phyloP scores from a whole-genome alignment of 1,140 invertebrate species.

The Drosophila albomicans region DNA sequence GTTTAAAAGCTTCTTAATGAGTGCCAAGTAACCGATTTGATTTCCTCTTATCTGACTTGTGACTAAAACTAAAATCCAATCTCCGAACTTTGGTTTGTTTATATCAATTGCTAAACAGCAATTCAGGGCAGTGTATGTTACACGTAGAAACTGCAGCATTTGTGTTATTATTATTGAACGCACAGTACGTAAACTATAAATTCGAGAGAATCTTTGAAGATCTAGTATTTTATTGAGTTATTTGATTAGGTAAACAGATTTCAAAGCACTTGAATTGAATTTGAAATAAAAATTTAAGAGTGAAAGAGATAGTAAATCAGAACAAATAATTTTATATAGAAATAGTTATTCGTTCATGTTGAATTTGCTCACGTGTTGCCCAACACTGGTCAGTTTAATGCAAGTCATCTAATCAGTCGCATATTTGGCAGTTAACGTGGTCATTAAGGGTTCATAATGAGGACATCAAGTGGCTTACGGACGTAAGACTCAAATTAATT shows the following conservation, averaged over 20 bases:
- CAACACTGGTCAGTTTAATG: slow-evolving; percentile 1
- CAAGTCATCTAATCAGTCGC: slow-evolving; percentile 66
- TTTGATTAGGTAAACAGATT: no score
- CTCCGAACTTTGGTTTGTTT: neutral
- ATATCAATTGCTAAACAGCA: neutral
- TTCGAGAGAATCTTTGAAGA: no score
- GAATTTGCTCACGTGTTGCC: neutral
- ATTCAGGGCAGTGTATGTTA: neutral
- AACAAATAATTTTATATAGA: no score
- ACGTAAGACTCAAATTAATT: slow-evolving; percentile 82
- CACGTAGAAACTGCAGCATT: neutral
- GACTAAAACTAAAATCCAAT: neutral
- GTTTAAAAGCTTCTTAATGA: slow-evolving; percentile 55
- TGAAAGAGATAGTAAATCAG: no score
- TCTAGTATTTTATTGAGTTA: no score
- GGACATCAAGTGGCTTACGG: slow-evolving; percentile 80
- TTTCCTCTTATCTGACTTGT: slow-evolving; percentile 15
- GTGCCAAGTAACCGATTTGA: slow-evolving; percentile 11
- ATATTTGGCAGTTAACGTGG: slow-evolving; percentile 74
- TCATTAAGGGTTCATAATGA: slow-evolving; percentile 78
- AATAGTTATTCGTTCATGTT: neutral
- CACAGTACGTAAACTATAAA: no score
- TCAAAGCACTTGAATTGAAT: no score
- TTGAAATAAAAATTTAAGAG: no score
- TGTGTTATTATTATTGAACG: no score